phyloP scores from a whole-genome alignment of 1,140 invertebrate genomes.

The Psilanteris sp. region DNA sequence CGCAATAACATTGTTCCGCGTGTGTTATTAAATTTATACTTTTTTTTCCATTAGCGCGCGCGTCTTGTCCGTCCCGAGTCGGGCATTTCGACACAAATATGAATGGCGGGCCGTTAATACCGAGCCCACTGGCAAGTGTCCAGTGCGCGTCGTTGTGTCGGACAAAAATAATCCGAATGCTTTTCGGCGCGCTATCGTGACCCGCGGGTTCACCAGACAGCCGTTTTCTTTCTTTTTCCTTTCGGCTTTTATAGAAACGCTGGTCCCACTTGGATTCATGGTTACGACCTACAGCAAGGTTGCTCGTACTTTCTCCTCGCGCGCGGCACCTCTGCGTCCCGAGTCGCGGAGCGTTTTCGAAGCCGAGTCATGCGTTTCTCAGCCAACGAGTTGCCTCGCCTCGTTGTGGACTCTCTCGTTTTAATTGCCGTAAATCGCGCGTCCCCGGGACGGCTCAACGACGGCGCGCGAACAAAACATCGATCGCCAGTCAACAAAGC shows the following conservation, averaged over 20 bases:
- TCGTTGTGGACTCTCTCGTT: too few species aligned
- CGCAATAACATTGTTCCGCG: not conserved
- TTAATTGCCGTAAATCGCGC: too few species aligned
- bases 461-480: too few species aligned
- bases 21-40: too few species aligned
- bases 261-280: slow-evolving; percentile 18
- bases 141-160: slow-evolving; percentile 38
- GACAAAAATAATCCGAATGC: slow-evolving; percentile 60
- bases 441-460: too few species aligned
- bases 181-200: slow-evolving; percentile 16
- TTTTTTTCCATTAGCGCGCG: too few species aligned
- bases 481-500: too few species aligned
- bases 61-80: not conserved
- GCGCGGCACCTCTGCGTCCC: not conserved
- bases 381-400: too few species aligned
- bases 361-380: too few species aligned
- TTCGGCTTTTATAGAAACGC: slow-evolving; percentile 32
- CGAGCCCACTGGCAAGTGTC: slow-evolving; percentile 45
- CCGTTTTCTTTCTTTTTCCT: too few species aligned
- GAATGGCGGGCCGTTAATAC: slow-evolving; percentile 2
- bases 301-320: slow-evolving; percentile 15
- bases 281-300: slow-evolving; percentile 29
- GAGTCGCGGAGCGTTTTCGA: too few species aligned
- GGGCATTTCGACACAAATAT: not conserved
- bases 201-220: slow-evolving; percentile 17